Base-by-base conservation (phyloP, 2,888 invertebrate species). In the Hemaris fuciformis region DNA sequence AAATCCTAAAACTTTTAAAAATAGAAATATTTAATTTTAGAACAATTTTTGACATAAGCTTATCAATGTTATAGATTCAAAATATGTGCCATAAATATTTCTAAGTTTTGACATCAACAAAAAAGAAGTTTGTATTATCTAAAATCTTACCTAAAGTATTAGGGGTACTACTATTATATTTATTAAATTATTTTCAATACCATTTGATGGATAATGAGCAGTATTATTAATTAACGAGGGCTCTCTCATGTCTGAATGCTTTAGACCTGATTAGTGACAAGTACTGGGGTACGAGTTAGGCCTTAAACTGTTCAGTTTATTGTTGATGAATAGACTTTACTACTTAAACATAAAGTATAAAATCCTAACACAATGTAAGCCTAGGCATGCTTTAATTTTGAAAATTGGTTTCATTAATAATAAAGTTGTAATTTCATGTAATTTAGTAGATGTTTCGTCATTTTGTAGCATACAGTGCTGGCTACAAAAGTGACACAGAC, bases 311-410 rank as follows among this genome's bases (percentile, higher is more conserved):
- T 48, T 25, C 27, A 15, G 23, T 15, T 48, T 18, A 53, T 53
- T 27, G 27, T 27, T 53, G 48, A 53, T 53, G 48, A 53, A 46
- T 53, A 53, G 53, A 31, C 53, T 53, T 53, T 53, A 20, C 18
- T 3, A 53, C 53, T 18, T 53, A 4, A 53, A 53, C 53, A 53
- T 53, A 53, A 53, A 53, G 18, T 31, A 18, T 15, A 31, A 53
- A 22, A 22, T 46, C 18, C 31, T 53, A 53, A 20, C 53, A 53
- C 53, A 27, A 27, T 10, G 53, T 53, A 53, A 53, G 10, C 3
- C 7, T 18, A 18, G 15, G 3, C 34, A 13, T n/a, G n/a, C n/a
- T n/a, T n/a, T n/a, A n/a, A n/a, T n/a, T n/a, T n/a, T n/a, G n/a
- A n/a, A n/a, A n/a, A n/a, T n/a, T n/a, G n/a, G n/a, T n/a, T n/a